Evolutionary conservation across 2,797 vertebrate species (phyloP), one percentile per base, ranked within the genome.

Genomic region (Sciurus vulgaris): DNA sequence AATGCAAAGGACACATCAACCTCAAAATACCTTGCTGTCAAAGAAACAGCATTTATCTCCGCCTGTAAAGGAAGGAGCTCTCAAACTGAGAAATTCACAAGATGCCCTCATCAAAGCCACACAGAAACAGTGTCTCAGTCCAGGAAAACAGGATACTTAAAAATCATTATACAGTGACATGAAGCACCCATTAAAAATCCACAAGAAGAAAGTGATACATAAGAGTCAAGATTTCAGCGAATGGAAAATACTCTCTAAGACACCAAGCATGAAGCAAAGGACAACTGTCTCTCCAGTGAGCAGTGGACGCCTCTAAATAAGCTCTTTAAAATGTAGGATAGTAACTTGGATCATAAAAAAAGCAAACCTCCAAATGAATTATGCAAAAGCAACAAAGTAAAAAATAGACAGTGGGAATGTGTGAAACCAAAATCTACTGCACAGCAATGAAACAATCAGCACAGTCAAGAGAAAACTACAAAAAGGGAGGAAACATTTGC

Each of bases 161-260:
- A 73, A 63, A 81, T 41, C 15, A 69, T 61, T 73, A 35, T 44
- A 67, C 78, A 61, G 79, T 92, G 17, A 24, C 1, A 15, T 38
- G n/a, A 0, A 18, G 26, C 5, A 35, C 49, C 5, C 56, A 51
- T 30, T 38, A 54, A 44, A 81, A 85, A 38, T 18, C 15, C 22
- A 10, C 11, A 84, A 82, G 49, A 89, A 65, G 38, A 67, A 85
- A 85, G 59, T 20, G 69, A 54, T 67, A 81, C 86, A 24, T 74
- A 17, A 65, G 28, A 79, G 54, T 56, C 44, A 63, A 79, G 35
- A 92, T 92, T 89, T 86, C 70, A 61, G 4, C 54, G 49, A 35
- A 85, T 59, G 7, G 7, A 41, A 84, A 94, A 24, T 83, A 77
- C 65, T 78, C 38, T 89, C 30, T 72, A 67, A 82, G 63, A 94